Evolutionary conservation across 2,888 invertebrate species (phyloP), one percentile per base, ranked within the genome.

Genomic region (Resseliella maxima): DNA sequence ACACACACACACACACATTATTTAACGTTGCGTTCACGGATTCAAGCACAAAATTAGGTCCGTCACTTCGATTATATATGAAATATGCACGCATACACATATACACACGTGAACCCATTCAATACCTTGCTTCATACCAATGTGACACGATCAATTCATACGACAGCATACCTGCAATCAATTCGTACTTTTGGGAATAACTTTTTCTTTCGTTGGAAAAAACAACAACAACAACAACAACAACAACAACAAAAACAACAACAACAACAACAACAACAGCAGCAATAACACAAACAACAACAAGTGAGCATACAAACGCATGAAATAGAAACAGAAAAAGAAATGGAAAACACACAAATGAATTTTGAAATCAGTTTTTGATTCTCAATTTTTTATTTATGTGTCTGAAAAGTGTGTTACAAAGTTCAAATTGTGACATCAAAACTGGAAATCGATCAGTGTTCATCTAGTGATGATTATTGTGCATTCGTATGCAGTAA

Each of bases 161-260:
- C 72, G 72, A 72, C 72, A 27, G 18, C 72, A 72, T 72, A 72
- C 72, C 72, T 72, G 72, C 72, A 72, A 72, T 72, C 72, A 31
- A 35, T 59, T 59, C 24, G 59, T 72, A 72, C 72, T 72, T 72
- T 72, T 31, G 72, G 72, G 72, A 72, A 72, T 72, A 35, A 72
- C 72, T 72, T 72, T 72, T 72, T 72, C 72, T 72, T 72, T 31
- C 15, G 3, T 3, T 10, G n/a, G 3, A 50, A 21, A 50, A 21
- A 50, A 50, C 2, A 50, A 50, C 2, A 12, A 50, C 2, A 50
- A 21, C 8, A 12, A 21, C 8, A 50, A 50, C 15, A 21, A 50
- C 8, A 12, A 21, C 2, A 21, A 50, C 8, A 50, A 50, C n/a
- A n/a, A 72, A 12, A 72, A 31, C 15, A 0, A 35, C 0, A 72